Base-by-base conservation (phyloP, 2,888 invertebrate genomes). In the Monoplex corrugatus region DNA sequence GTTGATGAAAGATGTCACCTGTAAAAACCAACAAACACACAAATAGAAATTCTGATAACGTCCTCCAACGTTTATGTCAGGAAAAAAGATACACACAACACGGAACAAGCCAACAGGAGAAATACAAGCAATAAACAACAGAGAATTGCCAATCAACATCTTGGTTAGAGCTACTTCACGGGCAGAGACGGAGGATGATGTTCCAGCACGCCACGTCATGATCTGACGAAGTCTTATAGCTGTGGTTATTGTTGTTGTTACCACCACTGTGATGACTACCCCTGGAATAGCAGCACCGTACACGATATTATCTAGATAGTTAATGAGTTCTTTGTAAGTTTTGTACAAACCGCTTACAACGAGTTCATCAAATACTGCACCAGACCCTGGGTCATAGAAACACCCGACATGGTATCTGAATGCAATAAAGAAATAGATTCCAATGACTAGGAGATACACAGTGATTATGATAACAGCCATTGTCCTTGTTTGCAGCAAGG, bases 161-260 rank as follows among this genome's bases (percentile, higher is more conserved):
- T 63, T 85, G 40, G 85, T 85, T 23, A 85, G 85, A 0, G 85
- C 57, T 43, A 85, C 40, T 35, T 85, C 85, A 10, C n/a, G 85
- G 28, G 68, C 6, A 40, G 85, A 85, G 13, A 68, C 10, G 10
- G 85, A 43, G 2, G 87, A 75, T 1, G 87, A 87, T 6, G 87
- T 85, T 40, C 32, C 63, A 44, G 38, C 19, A 8, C 85, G 57
- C 85, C 85, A 85, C 19, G 57, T 45, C 40, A 63, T n/a, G 3
- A 45, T 35, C 63, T 85, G 38, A 28, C 68, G 57, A 57, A 85
- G 40, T 40, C 63, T 85, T 2, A 57, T 45, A 3, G 63, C 32
- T 23, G 85, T 85, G 2, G 45, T 83, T n/a, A 45, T 45, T 16
- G 82, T 83, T 32, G 82, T 43, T 45, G 45, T 32, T 32, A 45